Evolutionary conservation across 2,888 invertebrate species (phyloP).

Genomic region (Cryptocheilus praepositus): DNA sequence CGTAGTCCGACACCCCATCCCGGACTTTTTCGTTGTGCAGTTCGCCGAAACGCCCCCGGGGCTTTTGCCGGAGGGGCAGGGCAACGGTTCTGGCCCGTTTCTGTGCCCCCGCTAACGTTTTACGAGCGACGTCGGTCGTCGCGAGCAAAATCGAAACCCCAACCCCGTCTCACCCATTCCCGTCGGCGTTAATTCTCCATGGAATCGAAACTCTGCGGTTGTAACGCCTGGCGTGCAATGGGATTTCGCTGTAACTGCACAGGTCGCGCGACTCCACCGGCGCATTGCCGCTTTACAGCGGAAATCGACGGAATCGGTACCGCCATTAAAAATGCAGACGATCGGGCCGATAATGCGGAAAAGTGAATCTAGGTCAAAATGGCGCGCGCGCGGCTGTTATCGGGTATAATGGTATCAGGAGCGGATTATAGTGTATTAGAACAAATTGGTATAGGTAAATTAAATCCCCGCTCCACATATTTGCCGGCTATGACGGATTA

Average conservation of each 20-base stretch:
- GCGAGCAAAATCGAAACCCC: conserved; percentile 67
- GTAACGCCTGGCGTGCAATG: conserved; percentile 58
- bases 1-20: background rate
- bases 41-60: conserved; percentile 38
- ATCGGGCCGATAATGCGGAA: background rate
- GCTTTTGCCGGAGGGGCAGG: conserved; percentile 30
- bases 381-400: no score
- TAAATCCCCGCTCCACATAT: no score
- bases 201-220: conserved; percentile 63
- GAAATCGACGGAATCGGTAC: background rate
- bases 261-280: background rate
- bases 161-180: conserved; percentile 17
- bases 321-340: background rate
- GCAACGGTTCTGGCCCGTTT: conserved; percentile 51
- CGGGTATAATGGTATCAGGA: no score
- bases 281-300: background rate
- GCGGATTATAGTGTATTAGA: no score
- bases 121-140: conserved; percentile 48
- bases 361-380: no score
- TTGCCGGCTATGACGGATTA: no score
- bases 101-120: conserved; percentile 63
- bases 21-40: background rate
- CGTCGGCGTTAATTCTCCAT: conserved; percentile 66
- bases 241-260: conserved; percentile 63
- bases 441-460: no score